These are phyloP conservation scores for Gryllus bimaculatus DNA, from an alignment of 1,140 invertebrate genomes.

Conservation along the genomic window DNA sequence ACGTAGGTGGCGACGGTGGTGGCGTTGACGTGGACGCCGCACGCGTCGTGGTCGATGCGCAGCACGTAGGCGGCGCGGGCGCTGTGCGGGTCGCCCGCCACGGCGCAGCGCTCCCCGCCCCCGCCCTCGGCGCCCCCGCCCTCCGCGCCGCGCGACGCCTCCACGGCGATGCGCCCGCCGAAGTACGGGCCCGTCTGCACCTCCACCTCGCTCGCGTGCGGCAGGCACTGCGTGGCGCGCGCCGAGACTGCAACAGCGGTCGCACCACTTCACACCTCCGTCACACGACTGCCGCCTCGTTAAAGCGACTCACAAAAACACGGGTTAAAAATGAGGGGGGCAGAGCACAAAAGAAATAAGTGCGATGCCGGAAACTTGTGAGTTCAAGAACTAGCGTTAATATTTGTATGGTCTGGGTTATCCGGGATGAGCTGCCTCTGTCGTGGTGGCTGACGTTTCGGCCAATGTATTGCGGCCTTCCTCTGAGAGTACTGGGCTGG, in stretches of 20 bases:
- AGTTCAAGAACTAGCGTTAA: no score
- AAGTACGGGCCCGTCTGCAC: constrained; percentile 71
- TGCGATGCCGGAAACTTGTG: no score
- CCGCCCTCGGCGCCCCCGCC: no score
- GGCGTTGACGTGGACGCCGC: constrained; percentile 64
- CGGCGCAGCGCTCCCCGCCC: constrained; percentile 26
- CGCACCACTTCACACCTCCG: not conserved
- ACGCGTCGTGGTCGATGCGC: constrained; percentile 60
- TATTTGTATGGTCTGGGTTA: no score
- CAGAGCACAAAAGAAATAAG: no score
- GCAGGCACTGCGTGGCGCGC: constrained; percentile 60
- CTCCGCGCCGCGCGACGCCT: constrained; percentile 37
- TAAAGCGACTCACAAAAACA: no score
- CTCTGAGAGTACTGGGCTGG: no score
- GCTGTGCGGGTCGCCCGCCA: constrained; percentile 43
- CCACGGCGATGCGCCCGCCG: constrained; percentile 60
- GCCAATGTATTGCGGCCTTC: no score
- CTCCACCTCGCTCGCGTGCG: constrained; percentile 64
- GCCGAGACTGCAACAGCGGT: constrained; percentile 52
- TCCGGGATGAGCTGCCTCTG: no score
- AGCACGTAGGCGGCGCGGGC: constrained; percentile 58
- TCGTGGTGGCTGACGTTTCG: no score
- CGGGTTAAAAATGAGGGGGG: no score
- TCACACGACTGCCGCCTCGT: not conserved
- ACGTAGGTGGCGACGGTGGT: constrained; percentile 66